These are phyloP conservation scores for Heterotilapia buettikoferi DNA, from an alignment of 2,113 vertebrate species.

Conservation along the genomic window DNA sequence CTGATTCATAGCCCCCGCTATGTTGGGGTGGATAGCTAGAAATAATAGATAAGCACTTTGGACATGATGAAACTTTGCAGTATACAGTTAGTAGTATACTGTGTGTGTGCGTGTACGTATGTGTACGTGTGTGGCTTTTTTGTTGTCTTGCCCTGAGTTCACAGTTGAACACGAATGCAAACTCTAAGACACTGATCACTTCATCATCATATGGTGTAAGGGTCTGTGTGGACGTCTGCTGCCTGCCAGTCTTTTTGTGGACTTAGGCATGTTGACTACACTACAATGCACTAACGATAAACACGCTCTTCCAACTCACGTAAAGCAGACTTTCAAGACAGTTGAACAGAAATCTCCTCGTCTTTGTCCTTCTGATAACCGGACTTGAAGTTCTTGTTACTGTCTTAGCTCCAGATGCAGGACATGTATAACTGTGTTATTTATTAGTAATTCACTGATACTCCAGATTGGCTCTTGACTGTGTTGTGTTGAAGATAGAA, in stretches of 20 bases:
- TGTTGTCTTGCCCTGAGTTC: neutral
- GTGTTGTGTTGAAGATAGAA: neutral
- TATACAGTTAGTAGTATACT: neutral
- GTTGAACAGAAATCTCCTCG: neutral
- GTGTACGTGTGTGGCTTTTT: neutral
- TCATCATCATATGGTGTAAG: neutral
- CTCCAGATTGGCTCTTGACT: neutral
- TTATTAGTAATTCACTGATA: neutral
- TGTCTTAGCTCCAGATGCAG: neutral
- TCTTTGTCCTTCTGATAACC: neutral
- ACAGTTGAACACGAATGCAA: neutral
- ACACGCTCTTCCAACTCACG: neutral
- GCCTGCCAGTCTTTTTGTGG: neutral
- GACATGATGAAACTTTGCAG: neutral
- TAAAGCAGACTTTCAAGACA: neutral
- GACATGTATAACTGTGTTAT: neutral
- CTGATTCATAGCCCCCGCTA: neutral
- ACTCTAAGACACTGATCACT: neutral
- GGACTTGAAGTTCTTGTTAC: neutral
- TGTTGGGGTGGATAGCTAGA: neutral
- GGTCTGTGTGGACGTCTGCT: neutral
- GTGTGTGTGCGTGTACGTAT: neutral
- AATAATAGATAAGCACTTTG: neutral
- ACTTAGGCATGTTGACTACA: neutral
- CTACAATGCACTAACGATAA: neutral